phyloP scores from a whole-genome alignment of 2,113 vertebrate species.

The Protobothrops flavoviridis region DNA sequence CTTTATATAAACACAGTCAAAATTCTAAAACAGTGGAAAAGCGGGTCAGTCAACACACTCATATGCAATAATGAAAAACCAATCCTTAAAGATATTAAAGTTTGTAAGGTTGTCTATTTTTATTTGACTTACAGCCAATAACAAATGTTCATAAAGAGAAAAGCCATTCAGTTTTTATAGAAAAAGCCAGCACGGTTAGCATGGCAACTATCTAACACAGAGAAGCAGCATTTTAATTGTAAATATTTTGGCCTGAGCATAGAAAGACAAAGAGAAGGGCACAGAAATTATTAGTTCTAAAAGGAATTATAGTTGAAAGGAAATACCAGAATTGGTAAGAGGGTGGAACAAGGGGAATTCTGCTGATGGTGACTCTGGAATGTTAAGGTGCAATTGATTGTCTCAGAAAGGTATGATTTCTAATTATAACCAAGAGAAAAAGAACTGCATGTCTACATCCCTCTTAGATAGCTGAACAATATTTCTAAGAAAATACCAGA shows the following conservation, averaged over 20 bases:
- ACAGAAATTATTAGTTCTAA: not conserved
- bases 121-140: not conserved
- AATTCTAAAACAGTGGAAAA: not conserved
- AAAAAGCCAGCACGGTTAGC: not conserved
- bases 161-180: not conserved
- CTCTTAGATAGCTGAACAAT: not conserved
- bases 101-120: not conserved
- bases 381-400: not conserved
- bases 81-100: not conserved
- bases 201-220: not conserved
- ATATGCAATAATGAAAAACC: not conserved
- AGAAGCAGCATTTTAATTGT: not conserved
- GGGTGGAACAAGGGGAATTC: not conserved
- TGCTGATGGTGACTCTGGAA: not conserved
- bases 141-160: not conserved
- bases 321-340: not conserved
- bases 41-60: not conserved
- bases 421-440: not conserved
- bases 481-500: not conserved
- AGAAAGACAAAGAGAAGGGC: not conserved
- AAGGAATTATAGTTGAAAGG: not conserved
- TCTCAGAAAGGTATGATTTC: not conserved
- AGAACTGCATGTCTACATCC: not conserved
- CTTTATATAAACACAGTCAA: not conserved
- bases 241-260: not conserved